phyloP scores from a whole-genome alignment of 2,797 vertebrate species.

The Eulemur coronatus region DNA sequence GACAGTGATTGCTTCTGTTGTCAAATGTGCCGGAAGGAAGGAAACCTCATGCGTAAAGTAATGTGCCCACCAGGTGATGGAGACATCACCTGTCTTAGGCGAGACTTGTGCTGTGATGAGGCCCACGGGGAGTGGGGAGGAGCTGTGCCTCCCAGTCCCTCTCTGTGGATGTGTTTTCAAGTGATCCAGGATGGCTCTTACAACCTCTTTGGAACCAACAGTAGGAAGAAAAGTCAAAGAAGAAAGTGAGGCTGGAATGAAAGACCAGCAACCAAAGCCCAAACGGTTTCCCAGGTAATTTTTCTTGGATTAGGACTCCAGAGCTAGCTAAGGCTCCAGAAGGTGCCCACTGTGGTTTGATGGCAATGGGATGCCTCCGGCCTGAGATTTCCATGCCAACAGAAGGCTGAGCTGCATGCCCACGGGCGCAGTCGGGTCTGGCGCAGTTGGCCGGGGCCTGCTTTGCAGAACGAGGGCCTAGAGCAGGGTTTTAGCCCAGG shows the following conservation, averaged over 20 bases:
- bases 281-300: slow-evolving; percentile 87
- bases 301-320: background rate
- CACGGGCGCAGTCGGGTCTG: rapidly evolving
- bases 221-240: slow-evolving; percentile 85
- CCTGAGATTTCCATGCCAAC: rapidly evolving
- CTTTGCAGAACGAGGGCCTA: background rate
- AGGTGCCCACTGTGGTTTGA: rapidly evolving
- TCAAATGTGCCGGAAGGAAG: background rate
- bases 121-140: background rate
- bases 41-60: rapidly evolving
- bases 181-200: slow-evolving; percentile 84
- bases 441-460: background rate
- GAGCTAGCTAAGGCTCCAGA: rapidly evolving
- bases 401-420: no score
- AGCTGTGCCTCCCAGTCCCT: rapidly evolving
- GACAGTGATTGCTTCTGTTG: background rate
- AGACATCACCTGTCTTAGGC: rapidly evolving
- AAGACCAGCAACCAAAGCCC: slow-evolving; percentile 79
- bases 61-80: background rate
- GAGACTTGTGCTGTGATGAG: rapidly evolving
- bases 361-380: rapidly evolving
- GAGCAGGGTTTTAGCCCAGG: rapidly evolving
- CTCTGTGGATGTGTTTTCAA: slow-evolving; percentile 26
- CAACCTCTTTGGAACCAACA: slow-evolving; percentile 87
- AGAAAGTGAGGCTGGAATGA: slow-evolving; percentile 70